phyloP scores from a whole-genome alignment of 2,113 vertebrate species.

The Ceyx cyanopectus region DNA sequence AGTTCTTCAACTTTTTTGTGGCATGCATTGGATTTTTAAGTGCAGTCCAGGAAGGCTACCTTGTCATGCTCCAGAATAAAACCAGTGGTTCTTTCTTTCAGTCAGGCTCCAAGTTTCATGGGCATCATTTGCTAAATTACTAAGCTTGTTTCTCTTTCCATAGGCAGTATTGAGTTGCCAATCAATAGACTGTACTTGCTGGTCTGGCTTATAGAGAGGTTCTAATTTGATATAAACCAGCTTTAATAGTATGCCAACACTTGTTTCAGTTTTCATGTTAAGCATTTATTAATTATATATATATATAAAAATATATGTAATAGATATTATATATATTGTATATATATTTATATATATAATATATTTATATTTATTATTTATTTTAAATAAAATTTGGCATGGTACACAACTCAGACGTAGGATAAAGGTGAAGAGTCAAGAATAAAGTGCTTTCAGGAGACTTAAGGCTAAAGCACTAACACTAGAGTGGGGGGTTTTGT shows the following conservation, averaged over 20 bases:
- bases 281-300: background rate
- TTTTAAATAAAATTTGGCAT: background rate
- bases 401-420: background rate
- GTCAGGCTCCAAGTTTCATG: background rate
- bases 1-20: background rate
- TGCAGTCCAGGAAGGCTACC: background rate
- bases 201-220: background rate
- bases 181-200: background rate
- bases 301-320: too few relatives aligned
- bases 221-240: background rate
- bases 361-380: too few relatives aligned
- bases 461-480: background rate
- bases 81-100: background rate
- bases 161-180: slow-evolving; percentile 12
- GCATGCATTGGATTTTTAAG: background rate
- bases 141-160: background rate
- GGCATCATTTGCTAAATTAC: background rate
- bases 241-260: background rate
- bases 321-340: too few relatives aligned
- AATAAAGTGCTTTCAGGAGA: background rate
- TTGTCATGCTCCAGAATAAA: background rate
- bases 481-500: background rate
- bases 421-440: background rate
- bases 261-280: background rate
- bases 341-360: too few relatives aligned